Conservation (phyloP, 2,113 vertebrate species). For the Jacana jacana region DNA sequence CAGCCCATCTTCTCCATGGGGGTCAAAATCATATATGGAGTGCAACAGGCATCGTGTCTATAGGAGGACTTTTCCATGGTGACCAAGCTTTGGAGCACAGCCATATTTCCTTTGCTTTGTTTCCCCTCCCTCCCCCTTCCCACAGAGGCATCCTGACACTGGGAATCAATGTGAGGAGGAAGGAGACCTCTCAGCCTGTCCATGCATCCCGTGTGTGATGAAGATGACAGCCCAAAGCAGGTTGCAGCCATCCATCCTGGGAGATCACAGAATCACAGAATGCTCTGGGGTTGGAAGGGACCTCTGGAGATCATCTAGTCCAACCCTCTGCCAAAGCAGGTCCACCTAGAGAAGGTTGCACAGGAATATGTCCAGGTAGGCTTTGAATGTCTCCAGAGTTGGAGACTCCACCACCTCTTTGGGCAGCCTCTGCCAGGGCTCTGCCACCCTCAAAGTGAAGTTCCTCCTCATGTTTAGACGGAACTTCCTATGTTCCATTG, state of each 20-base stretch:
- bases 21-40: background rate
- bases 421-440: no score
- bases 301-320: no score
- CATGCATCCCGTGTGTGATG: background rate
- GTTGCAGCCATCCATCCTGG: background rate
- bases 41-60: fast-evolving
- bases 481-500: no score
- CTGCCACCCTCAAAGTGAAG: no score
- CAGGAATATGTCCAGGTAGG: no score
- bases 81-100: background rate
- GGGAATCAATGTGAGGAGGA: background rate
- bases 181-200: background rate
- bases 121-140: background rate
- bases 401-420: no score
- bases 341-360: no score
- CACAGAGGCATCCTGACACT: background rate
- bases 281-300: no score
- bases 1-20: fast-evolving
- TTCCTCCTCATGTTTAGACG: no score
- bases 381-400: no score
- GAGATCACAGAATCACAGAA: background rate
- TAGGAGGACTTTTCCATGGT: background rate
- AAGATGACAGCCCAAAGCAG: background rate
- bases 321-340: no score
- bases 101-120: background rate